Base-by-base conservation (phyloP, 2,113 vertebrate genomes). In the Dunckerocampus dactyliophorus region DNA sequence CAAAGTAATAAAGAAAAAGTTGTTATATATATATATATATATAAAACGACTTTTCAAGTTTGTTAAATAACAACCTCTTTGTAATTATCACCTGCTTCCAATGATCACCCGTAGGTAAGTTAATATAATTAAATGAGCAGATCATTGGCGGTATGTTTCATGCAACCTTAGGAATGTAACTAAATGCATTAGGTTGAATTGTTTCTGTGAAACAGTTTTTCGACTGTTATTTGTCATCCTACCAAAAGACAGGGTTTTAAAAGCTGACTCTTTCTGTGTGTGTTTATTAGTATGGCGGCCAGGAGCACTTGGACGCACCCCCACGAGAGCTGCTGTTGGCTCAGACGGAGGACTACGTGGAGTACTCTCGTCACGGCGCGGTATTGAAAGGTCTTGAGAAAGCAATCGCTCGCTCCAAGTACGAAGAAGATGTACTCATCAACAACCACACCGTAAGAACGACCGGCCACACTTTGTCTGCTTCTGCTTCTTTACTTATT, bases 301-400 rank as follows among this genome's bases (percentile, higher is more conserved):
- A 97, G 73, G 92, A 98, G 76, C 95, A 98, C 75, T 81, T 99
- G 71, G 91, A 98, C 70, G 89, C 92, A 0, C 96, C 94, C 21
- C 94, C 95, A 0, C 85, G 91, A 62, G 97, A 99, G 73, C 74
- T 99, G 74, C 91, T 99, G 0, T 71, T 99, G 79, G 97, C 96
- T 56, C 97, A 99, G 82, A 98, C 96, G 0, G 97, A 99, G 83
- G 95, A 99, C 75, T 99, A 99, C 0, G 90, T 98, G 76, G 96
- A 99, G 76, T 99, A 98, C 74, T 98, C 96, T 2, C 92, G 97
- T 22, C 95, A 98, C 15, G 97, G 97, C 1, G 96, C 95, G 1
- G 92, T 99, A 22, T 91, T 98, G 73, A 98, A 98, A 87, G 97
- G 97, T 7, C 96, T 93, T 39, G 94, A 98, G 75, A 95, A 96